Percentiles rank a stretch among this genome's conserved stretches.
Evolutionary conservation across 2,113 vertebrate species (phyloP).

Genomic region (Rutilus rutilus): DNA sequence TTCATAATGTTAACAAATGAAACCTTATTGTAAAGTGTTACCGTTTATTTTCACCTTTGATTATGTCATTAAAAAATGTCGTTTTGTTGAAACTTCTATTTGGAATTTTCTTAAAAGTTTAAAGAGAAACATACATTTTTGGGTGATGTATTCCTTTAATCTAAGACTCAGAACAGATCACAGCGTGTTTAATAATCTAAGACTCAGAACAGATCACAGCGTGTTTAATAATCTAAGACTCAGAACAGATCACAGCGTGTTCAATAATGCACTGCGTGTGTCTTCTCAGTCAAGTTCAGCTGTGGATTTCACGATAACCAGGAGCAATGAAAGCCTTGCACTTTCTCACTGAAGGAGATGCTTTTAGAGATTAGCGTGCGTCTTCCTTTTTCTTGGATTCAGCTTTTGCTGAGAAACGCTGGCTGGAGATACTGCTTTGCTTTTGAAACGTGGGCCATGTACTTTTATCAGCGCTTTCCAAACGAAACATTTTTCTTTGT

Average conservation of each 20-base stretch:
- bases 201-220: background rate
- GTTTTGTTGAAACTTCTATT: too few species aligned
- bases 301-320: background rate
- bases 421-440: conserved; percentile 48
- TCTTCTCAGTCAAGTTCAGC: background rate
- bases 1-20: too few species aligned
- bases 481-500: conserved; percentile 59
- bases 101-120: too few species aligned
- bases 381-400: conserved; percentile 34
- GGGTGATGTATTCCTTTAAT: background rate
- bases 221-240: background rate
- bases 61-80: too few species aligned
- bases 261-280: background rate
- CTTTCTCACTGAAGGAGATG: conserved; percentile 8
- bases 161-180: background rate
- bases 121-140: too few species aligned
- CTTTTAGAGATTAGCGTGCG: conserved; percentile 1
- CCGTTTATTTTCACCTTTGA: too few species aligned
- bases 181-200: background rate
- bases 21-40: too few species aligned
- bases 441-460: conserved; percentile 54
- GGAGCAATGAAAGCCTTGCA: background rate
- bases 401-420: conserved; percentile 45
- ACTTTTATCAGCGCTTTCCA: conserved; percentile 55
- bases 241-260: background rate